Evolutionary conservation across 2,797 vertebrate genomes (phyloP), one percentile per base, ranked within the genome.

Genomic region (Huso huso): DNA sequence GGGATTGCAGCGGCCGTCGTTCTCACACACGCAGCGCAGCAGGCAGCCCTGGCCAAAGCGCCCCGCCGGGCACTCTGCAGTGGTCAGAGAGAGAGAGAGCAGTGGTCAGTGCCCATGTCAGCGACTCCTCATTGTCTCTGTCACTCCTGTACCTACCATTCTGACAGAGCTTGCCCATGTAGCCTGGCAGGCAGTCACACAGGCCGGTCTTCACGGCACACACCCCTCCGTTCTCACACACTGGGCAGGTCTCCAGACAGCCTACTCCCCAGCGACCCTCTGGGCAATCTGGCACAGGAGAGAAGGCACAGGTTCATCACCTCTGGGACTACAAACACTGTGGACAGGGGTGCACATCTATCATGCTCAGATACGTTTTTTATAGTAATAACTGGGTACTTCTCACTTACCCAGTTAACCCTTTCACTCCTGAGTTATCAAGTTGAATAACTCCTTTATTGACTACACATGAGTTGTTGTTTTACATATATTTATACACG

Each of bases 41-140:
- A 89, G 94, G 83, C 96, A 98, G 15, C 75, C 82, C 0, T 82
- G 80, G 51, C 96, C 95, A 0, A 92, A 97, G 66, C 86, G 92
- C 60, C 94, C 95, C 0, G 79, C 73, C 0, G 90, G 91, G 80
- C 95, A 98, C 0, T 7, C 95, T 96, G 73, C 50, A 68, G n/a
- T n/a, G n/a, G n/a, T n/a, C n/a, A 62, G 2, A 62, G 15, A 18
- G 15, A 18, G 23, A 37, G 23, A 37, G 23, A 37, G 2, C 23
- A 37, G 23, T 1, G 23, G 23, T 37, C 23, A 37, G 23, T 37
- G 4, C 23, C 23, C 4, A 2, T 37, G 23, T 37, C 4, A 37
- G 23, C 2, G 23, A 37, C 23, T 3, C 23, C 23, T 37, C 23
- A 3, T 37, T 37, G 23, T 37, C 23, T 37, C 23, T 37, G 23